Percentiles rank a stretch among this genome's conserved stretches.
Conservation (phyloP, 2,888 invertebrate genomes). For the Synergus laeviventris region DNA sequence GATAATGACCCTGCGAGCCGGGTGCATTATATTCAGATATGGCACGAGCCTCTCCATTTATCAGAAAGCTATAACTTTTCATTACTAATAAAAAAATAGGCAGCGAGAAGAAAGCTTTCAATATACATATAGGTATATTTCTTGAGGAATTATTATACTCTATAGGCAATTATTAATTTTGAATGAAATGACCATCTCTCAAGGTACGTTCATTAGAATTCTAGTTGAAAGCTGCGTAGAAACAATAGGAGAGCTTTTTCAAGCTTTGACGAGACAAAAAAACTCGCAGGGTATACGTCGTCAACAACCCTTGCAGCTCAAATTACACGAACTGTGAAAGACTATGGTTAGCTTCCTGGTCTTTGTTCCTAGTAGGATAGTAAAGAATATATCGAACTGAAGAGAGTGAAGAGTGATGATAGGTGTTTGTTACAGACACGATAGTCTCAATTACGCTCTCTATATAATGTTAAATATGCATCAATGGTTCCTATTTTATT, state of each 20-base stretch:
- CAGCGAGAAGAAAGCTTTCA: too few species aligned
- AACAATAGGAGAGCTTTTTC: constrained; percentile 3
- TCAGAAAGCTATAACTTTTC: neutral
- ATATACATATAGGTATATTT: too few species aligned
- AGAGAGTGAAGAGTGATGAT: neutral
- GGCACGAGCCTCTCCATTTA: constrained; percentile 19
- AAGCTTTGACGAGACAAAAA: constrained; percentile 16
- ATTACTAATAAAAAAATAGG: neutral
- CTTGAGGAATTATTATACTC: too few species aligned
- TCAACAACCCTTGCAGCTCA: constrained; percentile 15
- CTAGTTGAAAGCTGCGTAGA: neutral
- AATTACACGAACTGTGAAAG: constrained; percentile 29
- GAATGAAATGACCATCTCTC: constrained; percentile 16
- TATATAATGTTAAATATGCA: too few species aligned
- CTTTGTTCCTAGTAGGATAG: constrained; percentile 12
- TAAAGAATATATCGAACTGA: constrained; percentile 6
- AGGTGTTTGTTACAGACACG: neutral
- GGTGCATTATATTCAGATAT: constrained; percentile 21
- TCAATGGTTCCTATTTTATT: too few species aligned
- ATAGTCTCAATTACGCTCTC: neutral
- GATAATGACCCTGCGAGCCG: constrained; percentile 24
- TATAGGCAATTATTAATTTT: neutral
- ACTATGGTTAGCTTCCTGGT: constrained; percentile 23
- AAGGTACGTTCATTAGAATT: neutral
- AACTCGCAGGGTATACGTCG: constrained; percentile 16